Evolutionary conservation across 2,888 invertebrate genomes (phyloP), one percentile per base, ranked within the genome.

Genomic region (Polydesmus complanatus): DNA sequence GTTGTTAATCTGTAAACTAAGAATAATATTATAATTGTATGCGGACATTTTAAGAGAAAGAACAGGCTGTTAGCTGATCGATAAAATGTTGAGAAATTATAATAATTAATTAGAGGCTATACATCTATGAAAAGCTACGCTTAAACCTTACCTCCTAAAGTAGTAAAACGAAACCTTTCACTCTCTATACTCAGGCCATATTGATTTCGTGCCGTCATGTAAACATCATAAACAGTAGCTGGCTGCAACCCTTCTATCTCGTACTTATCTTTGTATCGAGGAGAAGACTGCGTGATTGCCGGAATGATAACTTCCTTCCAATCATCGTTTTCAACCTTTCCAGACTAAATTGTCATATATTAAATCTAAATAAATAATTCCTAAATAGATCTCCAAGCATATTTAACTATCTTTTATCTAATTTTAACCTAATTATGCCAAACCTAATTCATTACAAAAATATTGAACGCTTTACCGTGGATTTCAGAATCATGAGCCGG

Each of bases 101-200:
- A n/a, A n/a, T n/a, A n/a, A n/a, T n/a, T n/a, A n/a, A n/a, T n/a
- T n/a, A n/a, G n/a, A n/a, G n/a, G n/a, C n/a, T n/a, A n/a, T n/a
- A n/a, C n/a, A n/a, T n/a, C n/a, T n/a, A n/a, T n/a, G n/a, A n/a
- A n/a, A n/a, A n/a, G 14, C 37, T 37, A 37, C 5, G 14, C 37
- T 37, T 37, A n/a, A n/a, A n/a, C n/a, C n/a, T 21, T 58, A 58
- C 58, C 58, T 23, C 58, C 58, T 2, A 58, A 27, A 1, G 58
- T 58, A 5, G 58, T 27, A 27, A 58, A 58, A 18, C 27, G n/a
- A 48, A 58, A 58, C 14, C 1, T 18, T 11, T 52, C 58, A n/a
- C 58, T 58, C 18, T 8, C 2, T n/a, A 11, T 8, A 25, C 51
- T 58, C 51, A 2, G 3, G 22, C 58, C 58, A 51, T 52, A 21